Evolutionary conservation across 2,113 vertebrate genomes (phyloP), one percentile per base, ranked within the genome.

Genomic region (Gallinago jamesoni): DNA sequence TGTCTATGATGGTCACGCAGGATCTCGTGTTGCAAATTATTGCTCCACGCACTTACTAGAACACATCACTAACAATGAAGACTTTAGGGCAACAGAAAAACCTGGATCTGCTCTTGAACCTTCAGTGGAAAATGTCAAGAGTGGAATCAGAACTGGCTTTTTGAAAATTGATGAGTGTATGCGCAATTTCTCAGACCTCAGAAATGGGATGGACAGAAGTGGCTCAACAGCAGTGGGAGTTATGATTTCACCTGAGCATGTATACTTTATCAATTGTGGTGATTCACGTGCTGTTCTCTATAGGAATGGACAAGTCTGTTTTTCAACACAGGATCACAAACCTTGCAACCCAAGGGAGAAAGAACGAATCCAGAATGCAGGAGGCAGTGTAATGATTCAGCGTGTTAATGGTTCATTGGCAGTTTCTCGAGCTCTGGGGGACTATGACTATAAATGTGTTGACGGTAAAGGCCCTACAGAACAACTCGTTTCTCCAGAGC

Each of bases 371-470:
- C 99, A 99, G 96, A 99, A 99, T n/a, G 99, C 99, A 68, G 99
- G 99, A 41, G 99, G 99, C 96, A 99, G 99, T 14, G 99, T 99
- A 60, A 99, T 99, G 99, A 99, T 99, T 95, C 99, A 99, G 90
- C 98, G 99, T 96, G 99, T 99, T 93, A 99, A 99, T 63, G 99
- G 99, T 39, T 99, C 99, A 12, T 97, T 99, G 97, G 99, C 99
- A 52, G 99, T 99, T 59, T 99, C 99, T 23, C 98, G 99, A 81
- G 99, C 99, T 93, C 98, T 99, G 92, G 99, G 99, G 95, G 99
- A 99, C 98, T 99, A 99, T 95, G 99, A 99, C 97, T 99, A 99
- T 98, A 99, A 99, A 98, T 99, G 99, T 80, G 99, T 99, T 70
- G 99, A 99, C 37, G 99, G 99, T 93, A 99, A 99, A 97, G 99